phyloP scores from a whole-genome alignment of 2,888 invertebrate genomes.

The Dexiosoma caninum region DNA sequence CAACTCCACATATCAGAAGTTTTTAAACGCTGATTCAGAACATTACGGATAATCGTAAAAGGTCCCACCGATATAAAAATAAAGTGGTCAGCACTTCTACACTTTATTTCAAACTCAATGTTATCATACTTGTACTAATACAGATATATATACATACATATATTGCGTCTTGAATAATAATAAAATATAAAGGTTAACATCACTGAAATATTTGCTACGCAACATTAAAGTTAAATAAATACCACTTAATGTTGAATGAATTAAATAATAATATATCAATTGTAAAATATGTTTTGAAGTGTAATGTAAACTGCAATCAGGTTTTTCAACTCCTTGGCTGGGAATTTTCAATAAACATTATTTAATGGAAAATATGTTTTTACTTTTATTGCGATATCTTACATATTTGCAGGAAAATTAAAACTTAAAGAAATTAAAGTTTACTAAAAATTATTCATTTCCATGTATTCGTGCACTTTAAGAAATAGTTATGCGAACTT shows the following conservation, averaged over 20 bases:
- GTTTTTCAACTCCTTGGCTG: constrained; percentile 37
- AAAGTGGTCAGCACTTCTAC: no score
- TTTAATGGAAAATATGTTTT: not conserved
- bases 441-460: not conserved
- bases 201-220: constrained; percentile 47
- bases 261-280: constrained; percentile 31
- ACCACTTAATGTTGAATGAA: not conserved
- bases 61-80: no score
- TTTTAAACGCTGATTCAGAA: no score
- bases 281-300: constrained; percentile 6
- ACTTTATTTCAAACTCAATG: no score
- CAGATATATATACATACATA: no score
- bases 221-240: constrained; percentile 25
- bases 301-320: constrained; percentile 8
- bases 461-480: not conserved
- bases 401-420: not conserved
- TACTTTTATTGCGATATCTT: not conserved
- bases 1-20: no score
- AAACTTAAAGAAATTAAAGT: not conserved
- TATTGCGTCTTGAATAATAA: no score
- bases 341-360: not conserved
- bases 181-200: no score
- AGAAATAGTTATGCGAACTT: no score
- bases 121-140: no score
- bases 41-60: no score